Evolutionary conservation across 2,888 invertebrate genomes (phyloP).

Genomic region (Synanthedon myopaeformis): DNA sequence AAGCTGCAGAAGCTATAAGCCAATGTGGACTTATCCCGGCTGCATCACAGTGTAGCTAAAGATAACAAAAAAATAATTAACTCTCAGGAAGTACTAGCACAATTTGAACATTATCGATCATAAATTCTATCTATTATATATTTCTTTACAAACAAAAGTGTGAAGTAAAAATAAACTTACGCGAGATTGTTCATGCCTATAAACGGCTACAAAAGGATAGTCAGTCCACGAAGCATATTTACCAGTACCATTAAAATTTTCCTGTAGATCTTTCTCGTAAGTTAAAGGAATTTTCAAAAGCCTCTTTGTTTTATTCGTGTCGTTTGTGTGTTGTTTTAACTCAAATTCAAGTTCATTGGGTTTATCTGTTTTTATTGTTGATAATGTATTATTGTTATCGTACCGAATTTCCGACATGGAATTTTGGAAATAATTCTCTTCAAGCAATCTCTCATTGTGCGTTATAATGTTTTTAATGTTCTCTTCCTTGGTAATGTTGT

Average conservation of each 20-base stretch:
- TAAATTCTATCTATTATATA: too few relatives aligned
- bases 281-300: too few relatives aligned
- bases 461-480: background rate
- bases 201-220: constrained; percentile 45
- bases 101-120: too few relatives aligned
- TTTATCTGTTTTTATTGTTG: too few relatives aligned
- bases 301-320: too few relatives aligned
- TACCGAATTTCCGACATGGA: background rate
- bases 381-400: background rate
- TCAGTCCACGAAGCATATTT: constrained; percentile 29
- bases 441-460: background rate
- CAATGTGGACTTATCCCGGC: constrained; percentile 49
- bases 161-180: constrained; percentile 16
- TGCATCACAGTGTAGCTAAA: constrained; percentile 50
- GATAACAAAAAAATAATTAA: constrained; percentile 4
- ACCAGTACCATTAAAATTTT: constrained; percentile 7
- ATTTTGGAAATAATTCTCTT: background rate
- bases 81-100: background rate
- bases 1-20: constrained; percentile 45
- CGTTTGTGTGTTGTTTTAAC: too few relatives aligned
- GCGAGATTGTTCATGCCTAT: constrained; percentile 47
- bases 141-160: too few relatives aligned
- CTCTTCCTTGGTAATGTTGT: background rate
- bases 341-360: too few relatives aligned
- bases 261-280: background rate